Evolutionary conservation across 2,797 vertebrate genomes (phyloP).

Genomic region (Toxotes lorentzi): DNA sequence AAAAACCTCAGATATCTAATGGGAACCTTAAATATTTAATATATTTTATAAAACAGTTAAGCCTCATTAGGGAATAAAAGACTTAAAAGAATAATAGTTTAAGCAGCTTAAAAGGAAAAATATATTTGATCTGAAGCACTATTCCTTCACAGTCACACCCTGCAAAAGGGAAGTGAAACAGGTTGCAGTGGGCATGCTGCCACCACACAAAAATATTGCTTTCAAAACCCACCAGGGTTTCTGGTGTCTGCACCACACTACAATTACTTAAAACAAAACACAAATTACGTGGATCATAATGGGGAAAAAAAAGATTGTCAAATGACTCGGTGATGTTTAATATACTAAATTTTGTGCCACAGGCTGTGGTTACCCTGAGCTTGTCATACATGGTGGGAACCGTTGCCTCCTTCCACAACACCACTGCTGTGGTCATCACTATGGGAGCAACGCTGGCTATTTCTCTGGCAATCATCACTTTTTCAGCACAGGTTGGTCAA

Average conservation of each 20-base stretch:
- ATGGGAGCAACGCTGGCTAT: constrained; percentile 87
- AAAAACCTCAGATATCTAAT: neutral
- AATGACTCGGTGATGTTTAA: neutral
- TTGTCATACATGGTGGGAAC: constrained; percentile 93
- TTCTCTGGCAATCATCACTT: constrained; percentile 88
- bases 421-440: constrained; percentile 87
- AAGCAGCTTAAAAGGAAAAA: neutral
- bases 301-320: neutral
- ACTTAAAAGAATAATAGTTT: neutral
- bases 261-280: neutral
- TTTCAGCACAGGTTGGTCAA: constrained; percentile 88
- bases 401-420: constrained; percentile 90
- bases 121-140: neutral
- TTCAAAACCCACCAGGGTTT: neutral
- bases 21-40: neutral
- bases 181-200: neutral
- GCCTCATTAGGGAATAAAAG: too few species aligned
- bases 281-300: neutral
- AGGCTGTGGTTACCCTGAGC: constrained; percentile 89
- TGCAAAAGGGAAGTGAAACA: neutral
- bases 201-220: neutral
- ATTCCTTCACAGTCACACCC: neutral
- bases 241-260: neutral
- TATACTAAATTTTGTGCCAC: constrained; percentile 15
- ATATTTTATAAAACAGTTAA: neutral